A percentile compares a stretch with the other conserved stretches of the same genome.
phyloP scores from a whole-genome alignment of 2,797 vertebrate genomes.

The Telmatherina bonti region DNA sequence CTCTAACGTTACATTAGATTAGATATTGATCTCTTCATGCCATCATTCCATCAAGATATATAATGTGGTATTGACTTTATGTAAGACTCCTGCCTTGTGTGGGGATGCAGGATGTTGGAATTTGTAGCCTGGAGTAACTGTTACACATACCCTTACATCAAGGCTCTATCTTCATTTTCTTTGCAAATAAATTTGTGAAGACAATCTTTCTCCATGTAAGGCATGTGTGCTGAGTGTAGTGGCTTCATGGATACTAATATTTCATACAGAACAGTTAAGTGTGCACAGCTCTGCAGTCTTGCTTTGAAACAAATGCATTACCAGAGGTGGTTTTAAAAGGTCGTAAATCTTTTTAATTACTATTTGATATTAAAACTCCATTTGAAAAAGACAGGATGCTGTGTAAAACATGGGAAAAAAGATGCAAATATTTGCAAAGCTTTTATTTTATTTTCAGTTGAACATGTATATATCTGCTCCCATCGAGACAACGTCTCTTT shows the following conservation, averaged over 20 bases:
- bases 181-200: not conserved
- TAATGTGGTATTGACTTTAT: conserved; percentile 28
- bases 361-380: no score
- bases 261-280: no score
- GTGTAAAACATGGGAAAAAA: no score
- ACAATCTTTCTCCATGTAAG: not conserved
- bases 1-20: conserved; percentile 30
- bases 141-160: not conserved
- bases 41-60: conserved; percentile 37
- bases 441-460: no score
- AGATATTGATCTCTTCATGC: conserved; percentile 39
- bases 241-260: not conserved
- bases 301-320: no score
- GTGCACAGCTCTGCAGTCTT: no score
- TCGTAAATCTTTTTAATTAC: no score
- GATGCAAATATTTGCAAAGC: no score
- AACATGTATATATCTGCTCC: no score
- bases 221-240: not conserved
- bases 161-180: not conserved
- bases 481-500: no score
- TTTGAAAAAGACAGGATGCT: no score
- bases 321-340: no score
- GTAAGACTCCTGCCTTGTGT: conserved; percentile 1
- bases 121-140: not conserved
- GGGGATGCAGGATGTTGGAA: not conserved